Base-by-base conservation (phyloP, 2,113 vertebrate genomes). In the Cisticola juncidis region DNA sequence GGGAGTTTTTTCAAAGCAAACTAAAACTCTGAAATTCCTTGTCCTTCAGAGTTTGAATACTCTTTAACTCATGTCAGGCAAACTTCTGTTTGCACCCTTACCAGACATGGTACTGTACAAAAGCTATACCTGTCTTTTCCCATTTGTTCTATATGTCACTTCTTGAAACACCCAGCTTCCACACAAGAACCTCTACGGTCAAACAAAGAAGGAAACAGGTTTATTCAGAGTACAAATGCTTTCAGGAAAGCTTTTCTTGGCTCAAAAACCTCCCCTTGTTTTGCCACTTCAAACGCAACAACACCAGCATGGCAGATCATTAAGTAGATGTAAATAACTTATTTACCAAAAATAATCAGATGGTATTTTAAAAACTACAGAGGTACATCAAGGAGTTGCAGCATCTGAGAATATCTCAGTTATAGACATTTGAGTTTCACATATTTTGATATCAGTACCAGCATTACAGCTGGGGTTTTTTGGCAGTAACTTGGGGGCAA, bases 381-480 rank as follows among this genome's bases (percentile, higher is more conserved):
- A 22, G 7, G 11, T 33, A 87, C 42, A 16, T 54, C 40, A 53
- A 66, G 20, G 31, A 58, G 24, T 16, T 40, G 19, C 19, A 72
- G 17, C 26, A 66, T 5, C 35, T 72, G 50, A 69, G 69, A 81
- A 29, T 6, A 57, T 1, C 25, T 50, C 5, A 0, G 29, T 48
- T 53, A 65, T 35, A 18, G 7, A 18, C 0, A 2, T 40, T 50
- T 20, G 11, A 14, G 20, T 42, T 76, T 47, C 20, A 26, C 1
- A 2, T 17, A 22, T 22, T 64, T 36, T 17, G 21, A 0, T 28
- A 61, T 11, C 36, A 35, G 12, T 7, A 45, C 26, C 38, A 50
- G 10, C 11, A 11, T 29, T 7, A 22, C 12, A 15, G 3, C 0
- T 31, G 8, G 13, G 14, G 8, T 0, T 17, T 50, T 78, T 3